Conservation (phyloP, 2,113 vertebrate genomes). For the Anas platyrhynchos region DNA sequence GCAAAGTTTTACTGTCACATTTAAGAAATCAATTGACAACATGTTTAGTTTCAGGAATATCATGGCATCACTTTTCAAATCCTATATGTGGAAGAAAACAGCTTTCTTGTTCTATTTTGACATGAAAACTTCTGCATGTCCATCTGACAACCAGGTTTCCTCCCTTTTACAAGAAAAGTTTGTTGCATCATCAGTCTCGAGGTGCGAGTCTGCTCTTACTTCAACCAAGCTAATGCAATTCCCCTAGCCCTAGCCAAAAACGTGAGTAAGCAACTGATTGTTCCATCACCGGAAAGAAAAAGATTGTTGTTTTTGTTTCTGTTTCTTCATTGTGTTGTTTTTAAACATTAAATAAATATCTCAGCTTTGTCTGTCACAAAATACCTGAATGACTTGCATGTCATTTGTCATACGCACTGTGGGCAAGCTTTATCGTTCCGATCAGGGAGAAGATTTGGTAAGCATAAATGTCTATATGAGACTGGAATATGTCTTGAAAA, state of each 20-base stretch:
- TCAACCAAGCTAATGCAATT: background rate
- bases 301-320: background rate
- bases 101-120: background rate
- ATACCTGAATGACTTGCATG: background rate
- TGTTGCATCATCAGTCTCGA: background rate
- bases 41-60: background rate
- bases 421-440: background rate
- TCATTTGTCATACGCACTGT: background rate
- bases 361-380: background rate
- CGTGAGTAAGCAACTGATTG: background rate
- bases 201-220: background rate
- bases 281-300: background rate
- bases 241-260: background rate
- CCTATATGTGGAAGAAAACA: background rate
- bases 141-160: background rate
- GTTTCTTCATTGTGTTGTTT: background rate
- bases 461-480: background rate
- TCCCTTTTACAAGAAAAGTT: background rate
- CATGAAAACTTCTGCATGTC: background rate
- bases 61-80: background rate
- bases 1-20: background rate
- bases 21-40: background rate
- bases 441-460: background rate
- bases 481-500: constrained; percentile 52
- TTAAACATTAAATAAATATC: background rate